These are phyloP conservation scores for Loriculus beryllinus DNA, from an alignment of 2,797 vertebrate genomes.

Conservation along the genomic window DNA sequence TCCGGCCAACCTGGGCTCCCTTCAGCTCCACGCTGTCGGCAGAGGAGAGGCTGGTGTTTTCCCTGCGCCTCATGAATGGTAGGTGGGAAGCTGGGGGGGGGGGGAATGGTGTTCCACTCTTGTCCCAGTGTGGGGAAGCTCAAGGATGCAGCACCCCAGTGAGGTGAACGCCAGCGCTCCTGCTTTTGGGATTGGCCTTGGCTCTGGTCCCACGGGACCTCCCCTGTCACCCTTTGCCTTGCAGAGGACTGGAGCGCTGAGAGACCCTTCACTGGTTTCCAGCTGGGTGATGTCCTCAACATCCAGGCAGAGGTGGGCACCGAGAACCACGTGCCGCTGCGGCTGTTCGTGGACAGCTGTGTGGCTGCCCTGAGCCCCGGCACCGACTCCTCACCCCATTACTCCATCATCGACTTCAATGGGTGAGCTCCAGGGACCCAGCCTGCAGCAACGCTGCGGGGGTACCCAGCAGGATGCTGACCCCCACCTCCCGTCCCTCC, in stretches of 20 bases:
- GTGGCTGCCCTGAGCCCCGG: conserved; percentile 24
- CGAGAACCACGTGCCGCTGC: not conserved
- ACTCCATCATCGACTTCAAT: conserved; percentile 6
- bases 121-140: not conserved
- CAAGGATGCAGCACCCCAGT: not conserved
- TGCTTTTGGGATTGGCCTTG: not conserved
- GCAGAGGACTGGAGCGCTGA: conserved; percentile 44
- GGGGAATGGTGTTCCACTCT: not conserved
- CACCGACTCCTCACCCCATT: not conserved
- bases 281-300: conserved; percentile 30
- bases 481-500: rapidly evolving
- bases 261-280: not conserved
- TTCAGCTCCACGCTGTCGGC: not conserved
- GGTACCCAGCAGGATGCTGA: rapidly evolving
- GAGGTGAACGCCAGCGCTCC: not conserved
- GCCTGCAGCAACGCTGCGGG: rapidly evolving
- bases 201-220: not conserved
- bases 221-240: not conserved
- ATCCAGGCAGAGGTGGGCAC: conserved; percentile 47
- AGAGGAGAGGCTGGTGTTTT: conserved; percentile 31
- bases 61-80: conserved; percentile 65
- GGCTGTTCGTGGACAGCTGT: conserved; percentile 44
- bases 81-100: rapidly evolving
- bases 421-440: not conserved
- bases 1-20: conserved; percentile 64